Percentiles rank a stretch among this genome's conserved stretches.
These are phyloP conservation scores for Mimas tiliae DNA, from an alignment of 2,888 invertebrate species.

Conservation along the genomic window DNA sequence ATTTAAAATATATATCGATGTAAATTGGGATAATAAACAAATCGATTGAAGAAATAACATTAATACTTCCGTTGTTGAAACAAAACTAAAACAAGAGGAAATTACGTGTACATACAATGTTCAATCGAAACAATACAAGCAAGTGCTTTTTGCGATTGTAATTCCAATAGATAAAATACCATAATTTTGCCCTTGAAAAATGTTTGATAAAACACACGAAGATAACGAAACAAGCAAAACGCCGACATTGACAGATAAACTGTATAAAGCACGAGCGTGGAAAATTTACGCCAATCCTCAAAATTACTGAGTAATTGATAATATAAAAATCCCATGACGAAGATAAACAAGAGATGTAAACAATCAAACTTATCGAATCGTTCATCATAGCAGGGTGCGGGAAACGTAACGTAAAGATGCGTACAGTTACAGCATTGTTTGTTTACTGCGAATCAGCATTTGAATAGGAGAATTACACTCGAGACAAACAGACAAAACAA, in stretches of 20 bases:
- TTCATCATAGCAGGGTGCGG: not conserved
- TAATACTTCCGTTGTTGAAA: not conserved
- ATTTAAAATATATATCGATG: not conserved
- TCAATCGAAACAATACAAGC: not conserved
- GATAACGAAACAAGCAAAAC: constrained; percentile 39
- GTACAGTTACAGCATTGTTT: constrained; percentile 30
- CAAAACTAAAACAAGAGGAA: constrained; percentile 8
- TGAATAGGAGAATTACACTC: constrained; percentile 34
- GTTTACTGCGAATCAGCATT: constrained; percentile 29
- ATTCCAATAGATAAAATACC: constrained; percentile 50
- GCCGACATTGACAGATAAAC: constrained; percentile 42
- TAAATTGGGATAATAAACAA: not conserved
- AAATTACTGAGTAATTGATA: not conserved
- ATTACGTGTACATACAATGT: not conserved
- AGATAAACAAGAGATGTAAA: not conserved
- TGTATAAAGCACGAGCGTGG: constrained; percentile 31
- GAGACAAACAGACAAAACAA: constrained; percentile 41
- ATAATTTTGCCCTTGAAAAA: constrained; percentile 59
- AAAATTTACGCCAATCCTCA: constrained; percentile 34
- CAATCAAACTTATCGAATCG: constrained; percentile 5
- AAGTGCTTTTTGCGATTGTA: constrained; percentile 30
- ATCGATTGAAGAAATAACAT: not conserved
- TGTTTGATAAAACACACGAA: constrained; percentile 50
- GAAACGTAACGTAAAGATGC: constrained; percentile 3
- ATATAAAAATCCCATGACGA: not conserved